Base-by-base conservation (phyloP, 1,140 invertebrate genomes). In the Metaphire vulgaris region DNA sequence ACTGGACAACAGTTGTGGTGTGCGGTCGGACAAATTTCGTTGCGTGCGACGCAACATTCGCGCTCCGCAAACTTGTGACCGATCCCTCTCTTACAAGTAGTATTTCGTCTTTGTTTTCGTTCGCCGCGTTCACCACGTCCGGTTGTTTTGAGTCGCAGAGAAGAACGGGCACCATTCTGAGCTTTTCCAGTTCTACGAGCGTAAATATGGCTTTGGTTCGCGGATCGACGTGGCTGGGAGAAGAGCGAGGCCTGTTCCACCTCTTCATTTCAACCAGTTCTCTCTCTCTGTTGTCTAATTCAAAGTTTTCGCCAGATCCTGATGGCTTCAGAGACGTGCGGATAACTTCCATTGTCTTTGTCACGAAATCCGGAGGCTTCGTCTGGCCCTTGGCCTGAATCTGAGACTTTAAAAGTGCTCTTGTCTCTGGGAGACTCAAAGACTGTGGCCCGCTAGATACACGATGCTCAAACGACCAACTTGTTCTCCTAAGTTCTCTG, bases 381-480 rank as follows among this genome's bases (percentile, higher is more conserved):
- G 81, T 74, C 74, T 78, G 82, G 34, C 83, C 76, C 76, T 81
- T 82, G 80, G 82, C 83, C 31, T 83, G 79, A 66, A 86, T 85
- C 78, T 86, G 85, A 41, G 84, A 85, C 31, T 84, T 76, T n/a
- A 86, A 78, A 73, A 85, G 75, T 29, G 82, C 76, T 77, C 85
- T 86, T 28, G 83, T 85, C 74, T 86, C 85, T 31, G 82, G 82
- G 34, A 86, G 77, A 33, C 80, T 79, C 16, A 85, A 80, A n/a
- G 83, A 80, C 76, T 82, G 83, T 31, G 78, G 77, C 71, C 80
- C 80, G 29, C 82, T 81, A 65, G 84, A 75, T 1, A 82, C 32
- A 6, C 84, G 83, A 70, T 83, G 79, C 72, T 86, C 84, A 81
- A 86, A 86, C n/a, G 85, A 84, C 85, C 85, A 86, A 1, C 84